These are phyloP conservation scores for Pseudocheirus occidentalis DNA, from an alignment of 2,797 vertebrate species.

Conservation along the genomic window DNA sequence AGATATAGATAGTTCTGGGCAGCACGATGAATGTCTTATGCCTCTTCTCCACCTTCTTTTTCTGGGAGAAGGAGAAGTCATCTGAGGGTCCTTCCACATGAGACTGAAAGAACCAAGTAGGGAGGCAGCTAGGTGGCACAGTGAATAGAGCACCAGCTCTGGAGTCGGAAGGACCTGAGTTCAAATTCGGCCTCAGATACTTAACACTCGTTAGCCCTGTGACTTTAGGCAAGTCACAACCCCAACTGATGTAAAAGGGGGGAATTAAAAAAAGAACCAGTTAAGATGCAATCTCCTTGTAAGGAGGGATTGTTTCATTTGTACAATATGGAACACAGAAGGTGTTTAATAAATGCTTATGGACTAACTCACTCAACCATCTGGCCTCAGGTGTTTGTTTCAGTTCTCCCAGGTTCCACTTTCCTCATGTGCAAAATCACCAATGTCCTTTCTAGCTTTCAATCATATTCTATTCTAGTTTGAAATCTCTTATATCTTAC, in stretches of 20 bases:
- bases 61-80: neutral
- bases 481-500: neutral
- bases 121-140: no score
- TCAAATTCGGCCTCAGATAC: no score
- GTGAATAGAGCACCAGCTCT: no score
- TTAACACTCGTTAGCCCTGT: no score
- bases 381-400: neutral
- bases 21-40: neutral
- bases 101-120: neutral
- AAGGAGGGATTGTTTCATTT: neutral
- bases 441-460: no score
- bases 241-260: no score
- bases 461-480: neutral
- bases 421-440: neutral
- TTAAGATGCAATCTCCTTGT: neutral
- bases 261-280: no score
- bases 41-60: neutral
- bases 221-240: no score
- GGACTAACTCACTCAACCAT: neutral
- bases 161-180: no score
- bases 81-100: neutral
- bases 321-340: neutral
- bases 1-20: neutral
- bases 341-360: neutral
- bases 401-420: neutral